These are phyloP conservation scores for Catotricha subobsoleta DNA, from an alignment of 2,888 invertebrate species.

Conservation along the genomic window DNA sequence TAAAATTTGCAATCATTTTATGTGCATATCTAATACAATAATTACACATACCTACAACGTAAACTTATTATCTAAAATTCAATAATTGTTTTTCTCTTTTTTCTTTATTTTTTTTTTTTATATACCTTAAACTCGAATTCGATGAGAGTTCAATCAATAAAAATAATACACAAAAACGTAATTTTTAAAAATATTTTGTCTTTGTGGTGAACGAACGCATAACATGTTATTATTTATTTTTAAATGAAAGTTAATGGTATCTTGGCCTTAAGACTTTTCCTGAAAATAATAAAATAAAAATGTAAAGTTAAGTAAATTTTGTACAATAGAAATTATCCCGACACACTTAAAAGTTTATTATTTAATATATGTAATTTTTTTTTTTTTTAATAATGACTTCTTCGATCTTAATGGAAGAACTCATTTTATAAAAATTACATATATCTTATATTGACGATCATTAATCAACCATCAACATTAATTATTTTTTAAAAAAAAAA, in stretches of 20 bases:
- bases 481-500: no score
- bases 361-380: not conserved
- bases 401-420: not conserved
- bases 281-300: constrained; percentile 1
- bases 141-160: not conserved
- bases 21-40: no score
- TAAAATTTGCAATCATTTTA: no score
- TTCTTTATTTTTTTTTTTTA: not conserved
- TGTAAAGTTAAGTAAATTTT: not conserved
- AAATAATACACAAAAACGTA: not conserved
- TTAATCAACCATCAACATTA: no score
- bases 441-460: no score
- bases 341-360: not conserved
- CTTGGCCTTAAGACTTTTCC: constrained; percentile 4
- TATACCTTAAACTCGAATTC: not conserved
- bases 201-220: no score
- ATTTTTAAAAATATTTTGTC: no score
- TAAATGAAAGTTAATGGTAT: constrained; percentile 1
- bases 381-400: not conserved
- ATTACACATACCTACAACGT: no score
- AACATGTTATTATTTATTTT: not conserved
- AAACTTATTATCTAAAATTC: not conserved
- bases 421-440: no score
- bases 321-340: not conserved
- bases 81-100: not conserved